These are phyloP conservation scores for Callithrix jacchus DNA, from an alignment of 2,113 vertebrate genomes.

Conservation along the genomic window DNA sequence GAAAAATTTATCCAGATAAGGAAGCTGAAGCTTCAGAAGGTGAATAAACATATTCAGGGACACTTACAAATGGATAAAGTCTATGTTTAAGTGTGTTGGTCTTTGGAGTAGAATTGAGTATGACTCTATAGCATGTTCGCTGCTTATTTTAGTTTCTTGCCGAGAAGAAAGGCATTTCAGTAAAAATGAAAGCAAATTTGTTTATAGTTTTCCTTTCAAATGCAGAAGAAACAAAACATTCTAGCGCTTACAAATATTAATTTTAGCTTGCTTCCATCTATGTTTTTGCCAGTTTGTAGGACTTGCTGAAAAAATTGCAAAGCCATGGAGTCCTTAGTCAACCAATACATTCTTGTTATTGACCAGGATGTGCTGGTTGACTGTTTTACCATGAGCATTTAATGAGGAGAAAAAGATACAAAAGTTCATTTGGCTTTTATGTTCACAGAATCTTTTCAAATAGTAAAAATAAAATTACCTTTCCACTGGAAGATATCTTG, in stretches of 20 bases:
- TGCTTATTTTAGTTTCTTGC: constrained; percentile 11
- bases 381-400: not conserved
- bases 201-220: not conserved
- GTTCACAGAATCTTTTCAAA: not conserved
- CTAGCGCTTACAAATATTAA: not conserved
- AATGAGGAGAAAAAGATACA: not conserved
- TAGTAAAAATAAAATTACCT: not conserved
- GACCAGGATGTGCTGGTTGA: not conserved
- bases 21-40: not conserved
- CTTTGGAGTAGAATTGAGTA: not conserved
- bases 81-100: not conserved
- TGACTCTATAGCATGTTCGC: not conserved
- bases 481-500: not conserved
- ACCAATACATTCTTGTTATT: not conserved
- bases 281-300: not conserved
- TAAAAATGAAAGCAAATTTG: constrained; percentile 38
- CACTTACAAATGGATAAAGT: not conserved
- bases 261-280: not conserved
- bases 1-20: not conserved
- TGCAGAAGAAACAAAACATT: not conserved
- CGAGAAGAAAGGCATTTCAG: not conserved
- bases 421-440: not conserved
- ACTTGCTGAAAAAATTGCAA: not conserved
- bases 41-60: not conserved
- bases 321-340: not conserved